Base-by-base conservation (phyloP, 1,140 invertebrate species). In the Drosophila pseudoobscura region DNA sequence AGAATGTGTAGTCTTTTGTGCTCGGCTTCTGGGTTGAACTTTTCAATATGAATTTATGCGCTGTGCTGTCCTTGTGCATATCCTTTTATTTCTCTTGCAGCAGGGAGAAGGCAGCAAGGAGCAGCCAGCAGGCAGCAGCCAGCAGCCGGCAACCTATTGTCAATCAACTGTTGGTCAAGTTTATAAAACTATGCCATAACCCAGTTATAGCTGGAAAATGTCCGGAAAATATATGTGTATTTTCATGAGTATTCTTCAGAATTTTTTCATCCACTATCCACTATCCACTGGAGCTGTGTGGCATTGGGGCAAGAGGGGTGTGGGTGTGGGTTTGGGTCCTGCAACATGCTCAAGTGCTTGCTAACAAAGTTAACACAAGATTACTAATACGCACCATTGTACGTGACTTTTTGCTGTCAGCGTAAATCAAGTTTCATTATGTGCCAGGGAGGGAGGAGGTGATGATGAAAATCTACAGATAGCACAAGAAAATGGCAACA, bases 341-440 rank as follows among this genome's bases (percentile, higher is more conserved):
- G 58, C 50, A 61, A 57, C 82, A 87, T 71, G 61, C 69, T 72
- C 69, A 75, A 85, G 74, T 87, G 82, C 82, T 82, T 82, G 69
- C 82, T 87, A 82, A 87, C 82, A 82, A 85, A 87, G 82, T 87
- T 82, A 75, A 80, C 82, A 85, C 82, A 87, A 87, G 77, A 85
- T 85, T 85, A 78, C 82, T 85, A 87, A 85, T 85, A 87, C 83
- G 82, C 82, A 87, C 82, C 82, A 78, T 85, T 85, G 82, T 82
- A 85, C 82, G 82, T 85, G 82, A 85, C 82, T 87, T 87, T 85
- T 82, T 87, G 82, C 83, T 87, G 82, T 88, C 82, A 85, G 82
- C 82, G 35, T 85, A 82, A 85, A 85, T 85, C 82, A 85, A 88
- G 82, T 85, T 85, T 85, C 82, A 85, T 85, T 87, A 85, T 85